Base-by-base conservation (phyloP, 1,140 invertebrate species). In the Conopomorpha cramerella region DNA sequence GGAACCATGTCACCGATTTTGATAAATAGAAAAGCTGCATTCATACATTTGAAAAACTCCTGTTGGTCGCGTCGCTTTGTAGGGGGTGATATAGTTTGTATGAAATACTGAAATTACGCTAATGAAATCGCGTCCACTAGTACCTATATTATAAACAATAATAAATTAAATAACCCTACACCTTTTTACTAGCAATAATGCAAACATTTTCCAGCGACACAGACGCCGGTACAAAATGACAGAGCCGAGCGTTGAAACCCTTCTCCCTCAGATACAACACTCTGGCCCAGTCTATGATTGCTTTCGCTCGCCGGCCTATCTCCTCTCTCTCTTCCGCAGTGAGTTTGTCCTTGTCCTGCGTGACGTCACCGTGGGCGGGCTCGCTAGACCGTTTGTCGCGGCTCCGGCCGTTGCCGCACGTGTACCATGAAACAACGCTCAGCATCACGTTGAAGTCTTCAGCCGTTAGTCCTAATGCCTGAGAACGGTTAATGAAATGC, bases 361-460 rank as follows among this genome's bases (percentile, higher is more conserved):
- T 16, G 15, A 3, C 11, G 30, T 4, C 30, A 12, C 30, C 30
- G 8, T 11, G 2, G 11, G 11, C 6, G 26, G 36, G 34, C 7
- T 29, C 15, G 8, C 39, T 32, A n/a, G 45, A 14, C 17, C 57
- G 57, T 6, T 54, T 51, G 37, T 79, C 70, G 33, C 81, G 60
- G 38, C 79, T 81, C 18, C 78, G 50, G 0, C 82, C 83, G 25
- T 78, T 78, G 3, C 90, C 88, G 72, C 90, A 92, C 12, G 90
- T 90, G 0, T 90, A 89, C 92, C 91, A 94, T 52, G 90, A 90
- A 6, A 87, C 86, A 30, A 95, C 82, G 38, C 89, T 87, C 34
- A 86, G 84, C 45, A 94, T 81, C 16, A 91, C 78, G 37, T 85
- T 78, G 71, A 94, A 92, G 30, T 93, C 86, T n/a, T 79, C 58